phyloP scores from a whole-genome alignment of 2,888 invertebrate species.

The Apantesis nais region DNA sequence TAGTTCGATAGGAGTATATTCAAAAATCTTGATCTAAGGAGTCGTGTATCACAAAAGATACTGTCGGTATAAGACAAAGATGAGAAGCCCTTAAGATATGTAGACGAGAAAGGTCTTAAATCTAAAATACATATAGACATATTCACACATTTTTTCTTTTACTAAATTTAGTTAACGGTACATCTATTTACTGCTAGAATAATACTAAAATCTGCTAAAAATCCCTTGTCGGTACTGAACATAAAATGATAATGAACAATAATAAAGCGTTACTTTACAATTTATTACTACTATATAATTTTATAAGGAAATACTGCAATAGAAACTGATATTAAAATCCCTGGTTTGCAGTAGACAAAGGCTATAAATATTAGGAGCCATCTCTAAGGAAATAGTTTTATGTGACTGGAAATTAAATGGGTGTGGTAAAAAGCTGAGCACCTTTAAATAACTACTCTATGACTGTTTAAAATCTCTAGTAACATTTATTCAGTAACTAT shows the following conservation, averaged over 20 bases:
- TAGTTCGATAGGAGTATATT: no score
- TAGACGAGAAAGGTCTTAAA: not conserved
- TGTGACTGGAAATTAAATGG: slow-evolving; percentile 12
- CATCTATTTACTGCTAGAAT: slow-evolving; percentile 6
- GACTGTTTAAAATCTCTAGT: not conserved
- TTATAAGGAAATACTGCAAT: slow-evolving; percentile 36
- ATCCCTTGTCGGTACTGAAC: slow-evolving; percentile 11
- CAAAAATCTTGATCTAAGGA: not conserved
- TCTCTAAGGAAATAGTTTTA: slow-evolving; percentile 27
- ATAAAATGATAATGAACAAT: slow-evolving; percentile 23
- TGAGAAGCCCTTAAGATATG: not conserved
- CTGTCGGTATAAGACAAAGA: not conserved
- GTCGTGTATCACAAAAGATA: not conserved
- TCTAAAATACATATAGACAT: not conserved
- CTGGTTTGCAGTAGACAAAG: slow-evolving; percentile 28
- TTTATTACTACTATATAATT: slow-evolving; percentile 42
- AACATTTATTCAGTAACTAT: not conserved
- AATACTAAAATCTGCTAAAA: slow-evolving; percentile 19
- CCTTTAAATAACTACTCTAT: not conserved
- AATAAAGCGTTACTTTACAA: slow-evolving; percentile 41
- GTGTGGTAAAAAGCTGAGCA: not conserved
- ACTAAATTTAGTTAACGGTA: slow-evolving; percentile 2
- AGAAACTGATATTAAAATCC: slow-evolving; percentile 42
- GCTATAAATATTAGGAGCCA: slow-evolving; percentile 31
- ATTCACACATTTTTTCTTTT: not conserved